Evolutionary conservation across 92 coral and sea anemone genomes (phyloP), one percentile per base, ranked within the genome.

Genomic region (Actinostola sp.): DNA sequence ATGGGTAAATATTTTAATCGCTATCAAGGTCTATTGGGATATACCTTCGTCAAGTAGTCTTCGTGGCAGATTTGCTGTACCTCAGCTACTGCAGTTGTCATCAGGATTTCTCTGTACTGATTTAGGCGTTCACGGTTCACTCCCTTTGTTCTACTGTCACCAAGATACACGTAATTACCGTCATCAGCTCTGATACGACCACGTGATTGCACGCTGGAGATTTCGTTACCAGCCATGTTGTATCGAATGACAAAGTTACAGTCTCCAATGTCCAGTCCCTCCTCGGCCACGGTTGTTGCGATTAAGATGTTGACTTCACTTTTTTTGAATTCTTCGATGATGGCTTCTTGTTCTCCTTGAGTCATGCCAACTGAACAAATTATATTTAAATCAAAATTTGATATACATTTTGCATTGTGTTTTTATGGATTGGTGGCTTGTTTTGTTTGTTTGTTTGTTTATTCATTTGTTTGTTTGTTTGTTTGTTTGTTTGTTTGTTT

Each of bases 141-240:
- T 13, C 88, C 85, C 51, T 83, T 89, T 0, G 78, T 44, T 54
- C 90, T 80, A 8, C 64, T 72, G 11, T 81, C 88, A 15, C 88
- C 83, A 44, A 92, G 83, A 23, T 85, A 79, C 46, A 86, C 84
- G 61, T 82, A 71, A 49, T 80, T 74, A 7, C 93, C 93, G 43
- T 75, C 88, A 42, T 76, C 71, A 26, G 84, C 86, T 8, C 97
- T 86, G 43, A 92, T 88, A 30, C 97, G 92, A 54, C 97, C 97
- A 38, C 97, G 97, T 27, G 97, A 85, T 87, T 92, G 97, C 6
- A 92, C 88, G 41, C 78, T 73, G 16, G 92, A 87, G 28, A 92
- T 92, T 68, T 89, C 95, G 36, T 92, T 92, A 0, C 97, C 91
- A 16, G 81, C 77, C 75, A 92, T 84, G 71, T 85, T 88, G 66